These are phyloP conservation scores for Hormiphora californensis DNA, from an alignment of 37 sponge, comb jelly and placozoan species.

Conservation along the genomic window DNA sequence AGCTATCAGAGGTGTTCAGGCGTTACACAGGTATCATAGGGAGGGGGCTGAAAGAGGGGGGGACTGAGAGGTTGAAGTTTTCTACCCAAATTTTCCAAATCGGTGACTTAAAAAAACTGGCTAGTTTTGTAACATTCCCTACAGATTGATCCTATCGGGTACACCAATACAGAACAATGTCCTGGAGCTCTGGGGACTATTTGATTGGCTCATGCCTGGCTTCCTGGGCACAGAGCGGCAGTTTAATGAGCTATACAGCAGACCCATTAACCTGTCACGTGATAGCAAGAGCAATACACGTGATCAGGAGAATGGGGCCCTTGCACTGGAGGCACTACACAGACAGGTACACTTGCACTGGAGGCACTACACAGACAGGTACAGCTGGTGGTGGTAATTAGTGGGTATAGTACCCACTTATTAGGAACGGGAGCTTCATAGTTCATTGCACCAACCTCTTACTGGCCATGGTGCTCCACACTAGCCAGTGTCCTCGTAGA, in stretches of 20 bases:
- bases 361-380: slow-evolving; percentile 88
- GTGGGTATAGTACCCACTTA: no score
- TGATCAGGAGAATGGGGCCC: slow-evolving; percentile 94
- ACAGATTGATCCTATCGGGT: slow-evolving; percentile 85
- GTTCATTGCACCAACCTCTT: no score
- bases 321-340: slow-evolving; percentile 95
- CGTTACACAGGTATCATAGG: no score
- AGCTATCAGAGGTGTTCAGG: slow-evolving; percentile 47
- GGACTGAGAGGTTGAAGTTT: no score
- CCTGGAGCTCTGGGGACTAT: slow-evolving; percentile 94
- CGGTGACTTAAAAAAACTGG: no score
- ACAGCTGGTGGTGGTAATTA: no score
- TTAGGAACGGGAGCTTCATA: no score
- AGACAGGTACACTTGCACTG: slow-evolving; percentile 84
- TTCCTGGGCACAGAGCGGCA: slow-evolving; percentile 89
- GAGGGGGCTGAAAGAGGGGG: no score
- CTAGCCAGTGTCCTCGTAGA: no score
- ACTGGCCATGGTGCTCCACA: no score
- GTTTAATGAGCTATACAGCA: slow-evolving; percentile 80
- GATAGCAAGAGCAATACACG: slow-evolving; percentile 93
- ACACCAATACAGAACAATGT: slow-evolving; percentile 99
- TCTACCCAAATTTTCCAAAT: no score
- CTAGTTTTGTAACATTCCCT: no score
- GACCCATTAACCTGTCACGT: slow-evolving; percentile 79
- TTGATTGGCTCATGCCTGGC: slow-evolving; percentile 97